Evolutionary conservation across 2,888 invertebrate genomes (phyloP).

Genomic region (Drosophila falleni): DNA sequence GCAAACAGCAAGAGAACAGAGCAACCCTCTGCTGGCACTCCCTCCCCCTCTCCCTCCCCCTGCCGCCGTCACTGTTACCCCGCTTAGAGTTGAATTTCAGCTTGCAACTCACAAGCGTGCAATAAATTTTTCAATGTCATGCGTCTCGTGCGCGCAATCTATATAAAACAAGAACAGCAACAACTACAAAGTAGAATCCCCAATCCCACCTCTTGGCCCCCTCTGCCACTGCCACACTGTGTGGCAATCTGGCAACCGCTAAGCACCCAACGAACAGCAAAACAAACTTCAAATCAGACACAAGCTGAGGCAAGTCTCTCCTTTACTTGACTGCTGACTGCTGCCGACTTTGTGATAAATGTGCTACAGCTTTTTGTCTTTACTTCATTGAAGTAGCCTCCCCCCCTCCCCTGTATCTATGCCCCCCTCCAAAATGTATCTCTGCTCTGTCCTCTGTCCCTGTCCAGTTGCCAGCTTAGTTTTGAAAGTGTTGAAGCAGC

Average conservation of each 20-base stretch:
- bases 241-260: conserved; percentile 67
- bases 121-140: conserved; percentile 85
- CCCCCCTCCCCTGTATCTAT: not conserved
- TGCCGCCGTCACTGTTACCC: not conserved
- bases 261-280: conserved; percentile 79
- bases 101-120: conserved; percentile 79
- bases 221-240: not conserved
- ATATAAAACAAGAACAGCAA: conserved; percentile 52
- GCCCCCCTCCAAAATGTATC: not conserved
- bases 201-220: conserved; percentile 24
- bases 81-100: conserved; percentile 32
- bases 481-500: conserved; percentile 80
- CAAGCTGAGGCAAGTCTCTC: conserved; percentile 55
- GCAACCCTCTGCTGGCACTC: conserved; percentile 35
- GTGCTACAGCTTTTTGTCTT: conserved; percentile 80
- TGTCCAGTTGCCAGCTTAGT: conserved; percentile 37
- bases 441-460: not conserved
- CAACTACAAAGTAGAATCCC: conserved; percentile 43
- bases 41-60: too few species aligned
- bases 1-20: conserved; percentile 35
- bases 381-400: conserved; percentile 74
- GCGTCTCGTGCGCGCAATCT: conserved; percentile 76
- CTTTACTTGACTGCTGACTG: conserved; percentile 44
- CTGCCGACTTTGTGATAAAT: conserved; percentile 79
- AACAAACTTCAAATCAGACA: conserved; percentile 80